Evolutionary conservation across 1,140 invertebrate genomes (phyloP), one percentile per base, ranked within the genome.

Genomic region (Homarus americanus): DNA sequence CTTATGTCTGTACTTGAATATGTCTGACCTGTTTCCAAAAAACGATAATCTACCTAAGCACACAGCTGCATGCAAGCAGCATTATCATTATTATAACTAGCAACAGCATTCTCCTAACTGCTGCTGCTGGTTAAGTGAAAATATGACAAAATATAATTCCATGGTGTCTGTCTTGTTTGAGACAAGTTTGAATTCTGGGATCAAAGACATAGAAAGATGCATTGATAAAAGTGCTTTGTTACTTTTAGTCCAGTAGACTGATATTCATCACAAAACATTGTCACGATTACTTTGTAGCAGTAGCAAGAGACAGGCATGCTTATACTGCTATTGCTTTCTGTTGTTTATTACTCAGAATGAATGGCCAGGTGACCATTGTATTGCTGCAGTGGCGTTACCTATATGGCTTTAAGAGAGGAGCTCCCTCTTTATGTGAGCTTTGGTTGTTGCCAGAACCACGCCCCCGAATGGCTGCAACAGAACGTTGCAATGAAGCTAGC

Each of bases 401-500:
- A 53, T 84, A 82, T 40, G 88, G 76, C 36, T 66, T 69, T 49
- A 92, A 78, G 44, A 89, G 82, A 58, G 87, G 73, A 41, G 92
- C 84, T 69, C 84, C 83, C 44, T 92, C 75, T 82, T 91, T 91
- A 24, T 82, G 73, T 49, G 87, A 86, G 78, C 73, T 84, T 69
- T 87, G 58, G 66, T 66, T 69, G 34, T 32, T 34, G 79, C 66
- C 28, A 63, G 84, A 75, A 32, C 76, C 24, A 38, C 88, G 73
- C 32, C 84, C 85, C 24, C 72, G 75, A 28, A 87, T 91, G 38
- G 88, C 84, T 12, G 82, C 83, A 40, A 92, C 90, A 28, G 92
- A 92, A n/a, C 92, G 76, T 17, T 92, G 92, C 32, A 92, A 53
- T 20, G 88, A 91, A 5, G 88, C 88, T n/a, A 92, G 75, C 92